Conservation (phyloP, 2,888 invertebrate genomes). For the Ennomos quercinarius region DNA sequence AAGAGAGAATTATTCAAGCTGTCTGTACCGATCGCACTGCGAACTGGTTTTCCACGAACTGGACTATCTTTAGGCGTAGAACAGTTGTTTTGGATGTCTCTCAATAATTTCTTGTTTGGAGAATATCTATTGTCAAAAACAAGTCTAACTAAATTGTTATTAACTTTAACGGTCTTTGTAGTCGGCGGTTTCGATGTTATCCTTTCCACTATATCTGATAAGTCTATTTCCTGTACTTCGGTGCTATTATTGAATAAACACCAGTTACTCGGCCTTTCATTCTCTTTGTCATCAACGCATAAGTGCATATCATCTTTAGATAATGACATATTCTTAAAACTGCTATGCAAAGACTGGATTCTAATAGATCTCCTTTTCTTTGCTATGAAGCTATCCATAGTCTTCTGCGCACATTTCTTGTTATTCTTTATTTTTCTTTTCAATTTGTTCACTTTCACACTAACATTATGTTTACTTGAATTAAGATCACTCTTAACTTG, state of each 20-base stretch:
- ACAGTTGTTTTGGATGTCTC: conserved; percentile 62
- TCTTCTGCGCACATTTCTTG: conserved; percentile 65
- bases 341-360: conserved; percentile 51
- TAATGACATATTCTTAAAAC: conserved; percentile 60
- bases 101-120: conserved; percentile 53
- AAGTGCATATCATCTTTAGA: conserved; percentile 33
- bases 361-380: conserved; percentile 62
- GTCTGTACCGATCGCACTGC: conserved; percentile 36
- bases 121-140: conserved; percentile 61
- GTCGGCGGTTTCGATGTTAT: conserved; percentile 63
- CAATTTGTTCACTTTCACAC: conserved; percentile 69
- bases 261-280: conserved; percentile 49
- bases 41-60: neutral
- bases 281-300: conserved; percentile 29
- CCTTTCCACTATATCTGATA: conserved; percentile 72
- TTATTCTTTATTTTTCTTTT: conserved; percentile 70
- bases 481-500: conserved; percentile 44
- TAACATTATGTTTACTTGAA: conserved; percentile 64
- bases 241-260: conserved; percentile 57
- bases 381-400: conserved; percentile 71
- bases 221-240: conserved; percentile 56
- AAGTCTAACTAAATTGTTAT: conserved; percentile 67
- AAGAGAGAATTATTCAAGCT: conserved; percentile 50
- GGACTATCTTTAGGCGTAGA: conserved; percentile 64
- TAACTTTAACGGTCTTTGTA: conserved; percentile 63